A percentile compares a stretch with the other conserved stretches of the same genome.
Conservation (phyloP, 2,797 vertebrate genomes). For the Thaleichthys pacificus region DNA sequence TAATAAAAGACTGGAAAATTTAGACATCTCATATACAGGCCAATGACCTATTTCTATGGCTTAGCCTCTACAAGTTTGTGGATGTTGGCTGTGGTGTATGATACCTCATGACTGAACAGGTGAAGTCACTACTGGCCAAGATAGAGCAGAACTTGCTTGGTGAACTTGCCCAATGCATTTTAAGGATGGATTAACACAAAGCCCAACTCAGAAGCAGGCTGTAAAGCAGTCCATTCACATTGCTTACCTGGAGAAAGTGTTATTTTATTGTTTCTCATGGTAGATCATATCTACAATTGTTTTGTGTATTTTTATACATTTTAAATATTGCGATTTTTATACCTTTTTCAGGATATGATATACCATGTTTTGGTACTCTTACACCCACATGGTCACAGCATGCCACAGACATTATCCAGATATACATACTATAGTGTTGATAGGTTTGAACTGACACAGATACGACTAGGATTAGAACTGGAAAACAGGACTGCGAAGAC, state of each 20-base stretch:
- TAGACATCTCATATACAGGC: background rate
- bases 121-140: background rate
- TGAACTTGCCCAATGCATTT: background rate
- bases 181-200: background rate
- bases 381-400: too few species aligned
- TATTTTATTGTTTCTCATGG: background rate
- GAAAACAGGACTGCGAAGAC: slow-evolving; percentile 6
- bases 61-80: background rate
- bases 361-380: too few species aligned
- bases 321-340: too few species aligned
- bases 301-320: too few species aligned
- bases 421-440: slow-evolving; percentile 19
- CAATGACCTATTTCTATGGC: background rate
- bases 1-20: background rate
- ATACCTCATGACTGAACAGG: background rate
- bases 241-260: too few species aligned
- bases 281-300: background rate
- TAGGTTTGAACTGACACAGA: slow-evolving; percentile 14
- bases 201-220: background rate
- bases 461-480: background rate
- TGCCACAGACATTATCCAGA: slow-evolving; percentile 10
- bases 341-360: too few species aligned
- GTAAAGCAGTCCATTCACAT: too few species aligned
- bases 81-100: background rate
- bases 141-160: background rate